Evolutionary conservation across 2,797 vertebrate genomes (phyloP).

Genomic region (Carapus acus): DNA sequence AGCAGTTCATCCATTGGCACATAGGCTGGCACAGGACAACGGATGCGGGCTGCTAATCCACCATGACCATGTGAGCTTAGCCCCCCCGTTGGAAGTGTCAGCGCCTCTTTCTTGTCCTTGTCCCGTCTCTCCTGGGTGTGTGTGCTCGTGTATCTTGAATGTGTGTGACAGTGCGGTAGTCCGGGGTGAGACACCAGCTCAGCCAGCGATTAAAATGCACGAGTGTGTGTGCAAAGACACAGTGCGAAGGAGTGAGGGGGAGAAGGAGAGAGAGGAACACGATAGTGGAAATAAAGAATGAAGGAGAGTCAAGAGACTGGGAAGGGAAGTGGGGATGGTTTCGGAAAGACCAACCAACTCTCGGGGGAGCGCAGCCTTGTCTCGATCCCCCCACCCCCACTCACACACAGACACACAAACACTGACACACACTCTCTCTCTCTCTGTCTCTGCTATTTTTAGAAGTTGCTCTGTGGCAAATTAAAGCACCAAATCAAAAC

Average conservation of each 20-base stretch:
- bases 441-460: conserved; percentile 65
- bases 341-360: conserved; percentile 46
- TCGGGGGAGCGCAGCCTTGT: conserved; percentile 48
- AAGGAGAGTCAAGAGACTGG: conserved; percentile 29
- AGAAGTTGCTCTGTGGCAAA: conserved; percentile 62
- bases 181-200: conserved; percentile 33
- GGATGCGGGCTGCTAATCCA: conserved; percentile 49
- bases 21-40: conserved; percentile 20
- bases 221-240: conserved; percentile 38
- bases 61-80: conserved; percentile 36
- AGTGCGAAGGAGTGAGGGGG: conserved; percentile 18
- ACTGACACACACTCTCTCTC: neutral
- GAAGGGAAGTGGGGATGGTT: conserved; percentile 20
- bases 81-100: conserved; percentile 17
- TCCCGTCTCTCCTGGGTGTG: neutral
- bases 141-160: too few relatives aligned
- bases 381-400: too few relatives aligned
- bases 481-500: conserved; percentile 68
- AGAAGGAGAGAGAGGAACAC: conserved; percentile 27
- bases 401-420: too few relatives aligned
- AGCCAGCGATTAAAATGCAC: conserved; percentile 38
- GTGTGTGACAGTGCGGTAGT: too few relatives aligned
- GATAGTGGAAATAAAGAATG: conserved; percentile 44
- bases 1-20: conserved; percentile 36
- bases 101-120: conserved; percentile 26